phyloP scores from a whole-genome alignment of 2,888 invertebrate genomes.

The Hirudinaria manillensis region DNA sequence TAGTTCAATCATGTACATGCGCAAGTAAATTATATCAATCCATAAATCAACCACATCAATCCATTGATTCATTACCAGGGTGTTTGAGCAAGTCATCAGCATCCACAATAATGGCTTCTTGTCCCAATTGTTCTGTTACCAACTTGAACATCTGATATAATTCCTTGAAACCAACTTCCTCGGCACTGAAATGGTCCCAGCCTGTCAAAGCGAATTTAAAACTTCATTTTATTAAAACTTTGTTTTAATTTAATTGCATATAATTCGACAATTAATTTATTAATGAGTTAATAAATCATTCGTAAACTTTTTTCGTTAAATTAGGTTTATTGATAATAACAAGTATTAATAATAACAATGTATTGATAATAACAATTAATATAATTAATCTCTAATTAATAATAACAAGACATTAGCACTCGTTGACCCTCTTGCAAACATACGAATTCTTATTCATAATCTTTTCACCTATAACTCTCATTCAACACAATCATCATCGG shows the following conservation, averaged over 20 bases:
- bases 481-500: slow-evolving; percentile 19
- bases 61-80: slow-evolving; percentile 38
- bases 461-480: neutral
- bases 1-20: neutral
- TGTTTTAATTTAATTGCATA: neutral
- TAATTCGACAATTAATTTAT: no score
- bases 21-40: neutral
- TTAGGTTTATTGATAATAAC: no score
- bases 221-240: neutral
- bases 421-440: no score
- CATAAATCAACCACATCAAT: neutral
- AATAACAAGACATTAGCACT: no score
- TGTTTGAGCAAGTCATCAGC: slow-evolving; percentile 43
- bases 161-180: slow-evolving; percentile 43
- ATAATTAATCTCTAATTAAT: no score
- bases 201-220: slow-evolving; percentile 34
- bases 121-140: slow-evolving; percentile 40
- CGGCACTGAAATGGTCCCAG: slow-evolving; percentile 42
- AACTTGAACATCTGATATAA: slow-evolving; percentile 40
- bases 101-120: slow-evolving; percentile 42
- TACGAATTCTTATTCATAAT: no score
- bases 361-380: no score
- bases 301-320: no score
- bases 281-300: no score
- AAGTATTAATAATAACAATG: no score